phyloP scores from a whole-genome alignment of 2,888 invertebrate genomes.

The Crepidodera aurea region DNA sequence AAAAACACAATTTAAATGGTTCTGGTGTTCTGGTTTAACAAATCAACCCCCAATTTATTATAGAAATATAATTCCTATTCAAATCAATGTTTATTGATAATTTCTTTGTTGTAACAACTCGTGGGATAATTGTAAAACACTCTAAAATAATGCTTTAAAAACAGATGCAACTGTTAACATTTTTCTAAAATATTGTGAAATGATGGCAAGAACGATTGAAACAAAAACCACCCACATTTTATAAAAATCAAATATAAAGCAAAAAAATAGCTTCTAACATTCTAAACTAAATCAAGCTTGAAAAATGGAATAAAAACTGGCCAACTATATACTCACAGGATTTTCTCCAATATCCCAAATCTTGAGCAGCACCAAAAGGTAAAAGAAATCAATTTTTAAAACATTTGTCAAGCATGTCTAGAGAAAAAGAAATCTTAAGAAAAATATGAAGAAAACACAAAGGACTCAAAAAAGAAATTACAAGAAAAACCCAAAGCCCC shows the following conservation, averaged over 20 bases:
- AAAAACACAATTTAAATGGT: too few species aligned
- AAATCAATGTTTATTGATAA: too few species aligned
- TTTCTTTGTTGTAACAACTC: too few species aligned
- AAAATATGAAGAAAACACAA: constrained; percentile 28
- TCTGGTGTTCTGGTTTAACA: too few species aligned
- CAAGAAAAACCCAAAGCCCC: constrained; percentile 43
- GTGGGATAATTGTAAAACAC: too few species aligned
- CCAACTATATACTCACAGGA: constrained; percentile 54
- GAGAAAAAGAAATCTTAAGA: constrained; percentile 48
- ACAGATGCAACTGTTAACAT: too few species aligned
- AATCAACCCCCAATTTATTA: too few species aligned
- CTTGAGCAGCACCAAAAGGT: constrained; percentile 48
- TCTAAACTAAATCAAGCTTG: constrained; percentile 30
- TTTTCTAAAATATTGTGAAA: constrained; percentile 18
- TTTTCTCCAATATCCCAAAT: constrained; percentile 57
- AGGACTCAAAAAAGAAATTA: constrained; percentile 37
- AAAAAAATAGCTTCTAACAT: neutral
- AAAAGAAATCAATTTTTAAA: constrained; percentile 40
- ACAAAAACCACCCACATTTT: neutral
- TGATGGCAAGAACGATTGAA: constrained; percentile 9
- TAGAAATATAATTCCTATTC: too few species aligned
- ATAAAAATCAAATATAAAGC: neutral
- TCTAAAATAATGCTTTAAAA: too few species aligned
- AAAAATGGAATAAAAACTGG: constrained; percentile 45
- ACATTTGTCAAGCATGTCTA: constrained; percentile 48